phyloP scores from a whole-genome alignment of 1,140 invertebrate species.

The Tetramorium alpestre region DNA sequence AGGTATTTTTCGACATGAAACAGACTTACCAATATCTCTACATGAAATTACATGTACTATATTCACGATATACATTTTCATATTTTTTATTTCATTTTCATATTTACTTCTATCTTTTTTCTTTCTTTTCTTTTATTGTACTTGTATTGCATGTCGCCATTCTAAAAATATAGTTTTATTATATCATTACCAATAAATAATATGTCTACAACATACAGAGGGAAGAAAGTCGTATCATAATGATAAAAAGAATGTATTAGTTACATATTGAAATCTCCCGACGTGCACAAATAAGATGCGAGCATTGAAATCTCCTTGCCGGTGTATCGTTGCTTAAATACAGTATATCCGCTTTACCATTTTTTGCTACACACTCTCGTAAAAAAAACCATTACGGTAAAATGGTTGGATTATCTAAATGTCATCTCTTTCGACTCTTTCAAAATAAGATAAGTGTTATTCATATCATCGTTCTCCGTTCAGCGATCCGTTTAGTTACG shows the following conservation, averaged over 20 bases:
- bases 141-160: background rate
- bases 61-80: background rate
- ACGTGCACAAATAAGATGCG: background rate
- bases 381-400: background rate
- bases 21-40: background rate
- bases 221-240: background rate
- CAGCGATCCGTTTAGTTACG: background rate
- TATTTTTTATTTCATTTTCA: background rate
- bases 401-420: background rate
- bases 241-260: background rate
- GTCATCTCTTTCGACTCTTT: background rate
- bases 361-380: background rate
- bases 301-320: conserved; percentile 36
- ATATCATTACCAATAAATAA: background rate
- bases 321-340: background rate
- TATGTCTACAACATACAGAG: background rate
- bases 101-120: background rate
- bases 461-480: background rate
- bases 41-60: background rate
- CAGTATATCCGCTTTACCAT: background rate
- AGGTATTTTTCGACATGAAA: background rate
- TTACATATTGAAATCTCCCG: conserved; percentile 43
- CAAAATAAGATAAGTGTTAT: background rate
- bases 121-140: background rate
- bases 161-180: background rate